These are phyloP conservation scores for Resseliella maxima DNA, from an alignment of 2,888 invertebrate genomes.

Conservation along the genomic window DNA sequence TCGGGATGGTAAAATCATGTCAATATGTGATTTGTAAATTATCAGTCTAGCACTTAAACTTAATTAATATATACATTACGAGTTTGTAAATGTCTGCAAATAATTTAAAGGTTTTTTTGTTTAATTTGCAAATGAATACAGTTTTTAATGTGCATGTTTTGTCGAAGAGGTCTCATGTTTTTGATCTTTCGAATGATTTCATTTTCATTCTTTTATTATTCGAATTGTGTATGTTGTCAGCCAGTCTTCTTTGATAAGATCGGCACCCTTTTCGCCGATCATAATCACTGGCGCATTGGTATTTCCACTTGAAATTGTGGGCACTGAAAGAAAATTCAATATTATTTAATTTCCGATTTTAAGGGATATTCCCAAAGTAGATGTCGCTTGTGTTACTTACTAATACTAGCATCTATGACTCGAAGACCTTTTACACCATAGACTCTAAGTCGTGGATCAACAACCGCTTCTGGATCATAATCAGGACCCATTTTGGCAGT, in stretches of 20 bases:
- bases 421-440: conserved; percentile 82
- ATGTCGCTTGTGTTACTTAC: too few species aligned
- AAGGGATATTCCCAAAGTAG: too few species aligned
- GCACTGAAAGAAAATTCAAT: conserved; percentile 69
- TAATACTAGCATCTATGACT: conserved; percentile 87
- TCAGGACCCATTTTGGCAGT: conserved; percentile 90
- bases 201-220: not conserved
- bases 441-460: conserved; percentile 81
- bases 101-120: not conserved
- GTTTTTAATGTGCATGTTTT: not conserved
- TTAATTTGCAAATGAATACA: not conserved
- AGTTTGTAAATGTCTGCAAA: not conserved
- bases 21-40: conserved; percentile 26
- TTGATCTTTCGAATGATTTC: not conserved
- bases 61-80: not conserved
- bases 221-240: conserved; percentile 57
- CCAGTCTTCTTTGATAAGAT: conserved; percentile 89
- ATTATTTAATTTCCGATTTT: conserved; percentile 63
- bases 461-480: conserved; percentile 82
- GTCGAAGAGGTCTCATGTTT: not conserved
- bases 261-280: conserved; percentile 90
- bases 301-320: conserved; percentile 87
- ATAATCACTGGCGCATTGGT: conserved; percentile 93
- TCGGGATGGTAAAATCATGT: not conserved
- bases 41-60: conserved; percentile 21